Conservation (phyloP, 1,140 invertebrate species). For the Calycopis cecrops region DNA sequence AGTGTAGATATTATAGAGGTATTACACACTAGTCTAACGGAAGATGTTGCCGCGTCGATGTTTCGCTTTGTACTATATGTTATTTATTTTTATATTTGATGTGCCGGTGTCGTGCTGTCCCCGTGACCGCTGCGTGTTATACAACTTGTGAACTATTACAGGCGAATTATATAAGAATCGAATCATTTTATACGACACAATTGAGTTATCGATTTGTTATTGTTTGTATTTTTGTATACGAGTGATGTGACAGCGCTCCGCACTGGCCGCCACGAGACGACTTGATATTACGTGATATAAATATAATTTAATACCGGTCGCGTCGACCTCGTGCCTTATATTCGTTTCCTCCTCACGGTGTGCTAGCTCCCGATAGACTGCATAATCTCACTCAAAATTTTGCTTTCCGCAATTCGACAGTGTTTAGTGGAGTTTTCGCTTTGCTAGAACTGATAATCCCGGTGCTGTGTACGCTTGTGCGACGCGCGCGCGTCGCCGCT, state of each 20-base stretch:
- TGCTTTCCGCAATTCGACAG: constrained; percentile 2
- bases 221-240: constrained; percentile 1
- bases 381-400: constrained; percentile 18
- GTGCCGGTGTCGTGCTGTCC: constrained; percentile 7
- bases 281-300: constrained; percentile 9
- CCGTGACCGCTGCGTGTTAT: background rate
- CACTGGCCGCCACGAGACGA: background rate
- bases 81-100: constrained; percentile 69
- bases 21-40: constrained; percentile 68
- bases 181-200: background rate
- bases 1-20: constrained; percentile 63
- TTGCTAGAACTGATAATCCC: constrained; percentile 27
- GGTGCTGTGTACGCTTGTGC: background rate
- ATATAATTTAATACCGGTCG: constrained; percentile 37
- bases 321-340: constrained; percentile 61
- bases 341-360: constrained; percentile 59
- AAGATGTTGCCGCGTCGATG: constrained; percentile 69
- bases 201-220: constrained; percentile 6
- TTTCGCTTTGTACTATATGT: constrained; percentile 70
- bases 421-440: constrained; percentile 25
- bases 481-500: constrained; percentile 7
- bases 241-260: background rate
- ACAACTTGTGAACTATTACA: background rate
- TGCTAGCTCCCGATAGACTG: constrained; percentile 53
- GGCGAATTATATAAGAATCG: background rate